Percentiles rank a stretch among this genome's conserved stretches.
Evolutionary conservation across 2,113 vertebrate species (phyloP).

Genomic region (Indicator indicator): DNA sequence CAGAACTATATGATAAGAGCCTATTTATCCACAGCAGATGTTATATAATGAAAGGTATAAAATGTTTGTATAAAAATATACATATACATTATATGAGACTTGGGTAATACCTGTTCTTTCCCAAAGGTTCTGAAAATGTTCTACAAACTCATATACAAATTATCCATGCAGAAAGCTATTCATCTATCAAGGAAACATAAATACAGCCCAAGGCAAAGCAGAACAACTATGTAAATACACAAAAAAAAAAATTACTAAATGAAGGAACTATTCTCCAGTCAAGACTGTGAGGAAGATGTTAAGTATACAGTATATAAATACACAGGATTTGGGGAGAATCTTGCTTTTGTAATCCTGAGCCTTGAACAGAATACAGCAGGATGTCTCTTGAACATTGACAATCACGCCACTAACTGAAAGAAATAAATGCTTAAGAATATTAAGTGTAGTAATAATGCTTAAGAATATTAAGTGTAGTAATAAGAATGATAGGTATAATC

Average conservation of each 20-base stretch:
- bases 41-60: not conserved
- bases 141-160: conserved; percentile 55
- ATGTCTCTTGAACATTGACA: not conserved
- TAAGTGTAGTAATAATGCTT: not conserved
- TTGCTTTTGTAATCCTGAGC: not conserved
- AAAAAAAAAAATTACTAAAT: not conserved
- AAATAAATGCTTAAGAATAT: not conserved
- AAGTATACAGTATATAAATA: not conserved
- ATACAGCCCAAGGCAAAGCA: conserved; percentile 42
- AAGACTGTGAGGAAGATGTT: not conserved
- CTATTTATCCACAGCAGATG: not conserved
- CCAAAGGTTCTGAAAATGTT: conserved; percentile 35
- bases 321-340: not conserved
- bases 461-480: not conserved
- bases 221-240: not conserved
- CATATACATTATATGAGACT: not conserved
- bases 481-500: not conserved
- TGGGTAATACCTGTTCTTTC: conserved; percentile 6
- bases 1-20: not conserved
- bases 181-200: conserved; percentile 33
- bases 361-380: not conserved
- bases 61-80: not conserved
- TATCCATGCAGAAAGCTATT: conserved; percentile 18
- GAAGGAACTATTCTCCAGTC: not conserved
- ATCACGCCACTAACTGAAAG: not conserved